Evolutionary conservation across 2,888 invertebrate genomes (phyloP).

Genomic region (Ferdinandea cuprea): DNA sequence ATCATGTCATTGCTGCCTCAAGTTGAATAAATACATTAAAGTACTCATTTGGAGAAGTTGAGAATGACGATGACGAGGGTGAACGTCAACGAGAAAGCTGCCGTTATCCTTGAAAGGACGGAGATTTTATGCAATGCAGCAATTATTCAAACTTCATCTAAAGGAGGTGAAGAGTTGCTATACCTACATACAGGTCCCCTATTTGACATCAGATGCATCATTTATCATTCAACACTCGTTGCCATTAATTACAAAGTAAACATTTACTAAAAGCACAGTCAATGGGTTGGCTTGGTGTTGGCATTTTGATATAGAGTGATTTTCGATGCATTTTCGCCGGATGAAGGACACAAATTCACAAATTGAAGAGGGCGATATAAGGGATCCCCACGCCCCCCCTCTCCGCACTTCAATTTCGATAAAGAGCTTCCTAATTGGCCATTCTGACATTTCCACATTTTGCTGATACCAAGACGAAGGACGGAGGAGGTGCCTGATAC

Average conservation of each 20-base stretch:
- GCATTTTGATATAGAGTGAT: slow-evolving; percentile 2
- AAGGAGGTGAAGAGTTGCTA: background rate
- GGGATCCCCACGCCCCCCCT: background rate
- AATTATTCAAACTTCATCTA: slow-evolving; percentile 39
- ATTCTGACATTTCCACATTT: slow-evolving; percentile 23
- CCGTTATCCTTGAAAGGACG: slow-evolving; percentile 4
- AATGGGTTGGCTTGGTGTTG: slow-evolving; percentile 1
- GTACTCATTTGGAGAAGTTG: slow-evolving; percentile 3
- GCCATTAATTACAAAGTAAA: slow-evolving; percentile 61
- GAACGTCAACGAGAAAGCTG: background rate
- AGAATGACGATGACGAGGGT: background rate
- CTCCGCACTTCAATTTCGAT: slow-evolving; percentile 11
- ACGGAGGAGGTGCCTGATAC: background rate
- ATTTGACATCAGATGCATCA: slow-evolving; percentile 60
- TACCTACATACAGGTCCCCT: background rate
- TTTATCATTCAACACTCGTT: slow-evolving; percentile 48
- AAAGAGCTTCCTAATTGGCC: slow-evolving; percentile 43
- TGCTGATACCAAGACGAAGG: background rate
- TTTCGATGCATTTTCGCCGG: slow-evolving; percentile 28
- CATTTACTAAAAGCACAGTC: slow-evolving; percentile 54
- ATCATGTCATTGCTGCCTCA: slow-evolving; percentile 4
- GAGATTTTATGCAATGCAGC: slow-evolving; percentile 35
- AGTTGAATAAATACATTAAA: slow-evolving; percentile 50
- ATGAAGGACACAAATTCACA: background rate
- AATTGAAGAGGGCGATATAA: background rate